Evolutionary conservation across 2,113 vertebrate genomes (phyloP).

Genomic region (Pelecanoides urinatrix): DNA sequence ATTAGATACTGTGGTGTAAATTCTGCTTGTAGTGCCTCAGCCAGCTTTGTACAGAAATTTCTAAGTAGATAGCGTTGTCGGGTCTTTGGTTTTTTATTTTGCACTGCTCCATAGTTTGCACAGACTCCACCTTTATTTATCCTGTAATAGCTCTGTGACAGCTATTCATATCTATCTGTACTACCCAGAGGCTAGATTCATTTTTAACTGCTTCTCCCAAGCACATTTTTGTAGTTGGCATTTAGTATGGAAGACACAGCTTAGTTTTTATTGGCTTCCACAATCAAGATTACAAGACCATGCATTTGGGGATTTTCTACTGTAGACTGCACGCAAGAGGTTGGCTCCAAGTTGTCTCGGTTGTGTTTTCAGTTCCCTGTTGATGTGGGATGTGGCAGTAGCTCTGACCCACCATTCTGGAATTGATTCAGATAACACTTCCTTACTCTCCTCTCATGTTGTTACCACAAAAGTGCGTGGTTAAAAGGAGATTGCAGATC

Average conservation of each 20-base stretch:
- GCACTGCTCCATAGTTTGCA: neutral
- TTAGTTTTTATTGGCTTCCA: neutral
- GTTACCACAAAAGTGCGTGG: neutral
- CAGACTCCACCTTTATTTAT: slow-evolving; percentile 19
- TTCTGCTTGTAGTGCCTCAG: neutral
- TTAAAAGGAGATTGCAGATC: neutral
- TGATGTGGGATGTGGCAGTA: slow-evolving; percentile 1
- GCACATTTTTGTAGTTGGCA: neutral
- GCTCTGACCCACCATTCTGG: neutral
- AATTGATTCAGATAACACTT: neutral
- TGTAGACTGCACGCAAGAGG: neutral
- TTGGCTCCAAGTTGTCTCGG: neutral
- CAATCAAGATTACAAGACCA: neutral
- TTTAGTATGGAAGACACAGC: neutral
- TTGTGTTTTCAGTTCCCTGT: neutral
- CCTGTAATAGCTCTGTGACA: neutral
- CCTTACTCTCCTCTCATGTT: neutral
- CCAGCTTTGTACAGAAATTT: neutral
- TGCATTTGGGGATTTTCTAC: neutral
- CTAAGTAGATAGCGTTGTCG: neutral
- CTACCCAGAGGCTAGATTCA: neutral
- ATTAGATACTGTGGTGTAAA: neutral
- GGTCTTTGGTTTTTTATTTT: neutral
- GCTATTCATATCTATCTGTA: neutral
- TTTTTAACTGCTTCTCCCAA: neutral